These are phyloP conservation scores for Anarsia innoxiella DNA, from an alignment of 2,888 invertebrate genomes.

Conservation along the genomic window DNA sequence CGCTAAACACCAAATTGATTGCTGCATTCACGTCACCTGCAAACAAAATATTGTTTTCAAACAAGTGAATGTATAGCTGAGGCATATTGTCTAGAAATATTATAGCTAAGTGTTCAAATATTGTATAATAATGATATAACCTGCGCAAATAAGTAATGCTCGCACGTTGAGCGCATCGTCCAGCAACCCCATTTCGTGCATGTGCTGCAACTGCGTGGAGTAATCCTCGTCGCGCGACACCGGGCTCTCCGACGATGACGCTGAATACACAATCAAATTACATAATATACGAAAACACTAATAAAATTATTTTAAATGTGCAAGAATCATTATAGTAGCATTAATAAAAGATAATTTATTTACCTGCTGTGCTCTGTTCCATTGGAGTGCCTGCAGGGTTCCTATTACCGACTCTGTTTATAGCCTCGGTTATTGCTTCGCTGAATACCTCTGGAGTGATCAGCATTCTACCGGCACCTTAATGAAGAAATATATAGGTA, in stretches of 20 bases:
- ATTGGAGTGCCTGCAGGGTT: slow-evolving; percentile 39
- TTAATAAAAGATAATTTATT: too few species aligned
- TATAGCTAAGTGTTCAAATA: too few species aligned
- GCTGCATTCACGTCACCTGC: slow-evolving; percentile 93
- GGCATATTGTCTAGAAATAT: too few species aligned
- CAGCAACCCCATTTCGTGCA: slow-evolving; percentile 93
- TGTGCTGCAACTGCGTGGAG: slow-evolving; percentile 79
- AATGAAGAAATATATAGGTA: too few species aligned
- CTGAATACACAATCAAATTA: too few species aligned
- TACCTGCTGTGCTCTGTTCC: slow-evolving; percentile 55
- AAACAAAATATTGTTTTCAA: slow-evolving; percentile 20
- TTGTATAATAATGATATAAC: too few species aligned
- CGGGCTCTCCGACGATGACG: slow-evolving; percentile 53
- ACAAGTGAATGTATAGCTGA: too few species aligned
- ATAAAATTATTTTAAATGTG: too few species aligned
- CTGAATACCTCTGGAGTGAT: slow-evolving; percentile 88
- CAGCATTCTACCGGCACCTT: slow-evolving; percentile 34
- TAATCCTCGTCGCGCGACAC: slow-evolving; percentile 36
- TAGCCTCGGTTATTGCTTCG: slow-evolving; percentile 84
- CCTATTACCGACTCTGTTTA: slow-evolving; percentile 45
- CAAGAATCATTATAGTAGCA: too few species aligned
- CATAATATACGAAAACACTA: too few species aligned
- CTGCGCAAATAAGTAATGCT: slow-evolving; percentile 81
- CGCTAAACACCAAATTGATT: slow-evolving; percentile 89
- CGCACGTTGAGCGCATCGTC: slow-evolving; percentile 90